Evolutionary conservation across 2,888 invertebrate genomes (phyloP).

Genomic region (Papilio gigon): DNA sequence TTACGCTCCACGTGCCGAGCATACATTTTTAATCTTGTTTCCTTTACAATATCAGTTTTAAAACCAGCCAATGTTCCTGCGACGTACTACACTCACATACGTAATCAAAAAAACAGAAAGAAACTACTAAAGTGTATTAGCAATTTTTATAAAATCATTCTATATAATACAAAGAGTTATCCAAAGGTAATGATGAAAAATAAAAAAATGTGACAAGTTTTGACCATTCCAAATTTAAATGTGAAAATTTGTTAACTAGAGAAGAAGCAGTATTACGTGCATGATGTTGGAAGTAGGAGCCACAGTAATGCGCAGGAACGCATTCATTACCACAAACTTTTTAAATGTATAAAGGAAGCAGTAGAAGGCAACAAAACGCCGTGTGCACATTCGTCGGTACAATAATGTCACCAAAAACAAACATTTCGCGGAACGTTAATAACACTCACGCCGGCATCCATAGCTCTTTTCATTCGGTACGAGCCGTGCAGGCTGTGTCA

Average conservation of each 20-base stretch:
- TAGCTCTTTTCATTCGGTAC: conserved; percentile 77
- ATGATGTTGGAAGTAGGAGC: background rate
- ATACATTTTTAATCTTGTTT: conserved; percentile 82
- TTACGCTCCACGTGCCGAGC: conserved; percentile 79
- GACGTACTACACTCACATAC: conserved; percentile 25
- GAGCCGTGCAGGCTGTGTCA: conserved; percentile 79
- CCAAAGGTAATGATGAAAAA: background rate
- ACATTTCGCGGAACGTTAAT: conserved; percentile 69
- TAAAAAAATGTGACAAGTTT: background rate
- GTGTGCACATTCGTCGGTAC: conserved; percentile 45
- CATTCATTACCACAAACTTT: conserved; percentile 11
- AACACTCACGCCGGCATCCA: conserved; percentile 72
- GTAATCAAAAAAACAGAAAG: background rate
- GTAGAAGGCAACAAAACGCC: conserved; percentile 15
- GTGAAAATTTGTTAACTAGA: background rate
- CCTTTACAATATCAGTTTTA: conserved; percentile 75
- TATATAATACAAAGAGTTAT: background rate
- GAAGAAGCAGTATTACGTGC: background rate
- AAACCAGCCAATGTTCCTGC: conserved; percentile 53
- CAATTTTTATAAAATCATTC: conserved; percentile 2
- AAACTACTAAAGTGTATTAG: background rate
- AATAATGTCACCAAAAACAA: conserved; percentile 67
- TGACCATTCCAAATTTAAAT: background rate
- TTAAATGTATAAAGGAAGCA: conserved; percentile 23
- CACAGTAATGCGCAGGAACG: background rate